Base-by-base conservation (phyloP, 1,140 invertebrate genomes). In the Pantala flavescens region DNA sequence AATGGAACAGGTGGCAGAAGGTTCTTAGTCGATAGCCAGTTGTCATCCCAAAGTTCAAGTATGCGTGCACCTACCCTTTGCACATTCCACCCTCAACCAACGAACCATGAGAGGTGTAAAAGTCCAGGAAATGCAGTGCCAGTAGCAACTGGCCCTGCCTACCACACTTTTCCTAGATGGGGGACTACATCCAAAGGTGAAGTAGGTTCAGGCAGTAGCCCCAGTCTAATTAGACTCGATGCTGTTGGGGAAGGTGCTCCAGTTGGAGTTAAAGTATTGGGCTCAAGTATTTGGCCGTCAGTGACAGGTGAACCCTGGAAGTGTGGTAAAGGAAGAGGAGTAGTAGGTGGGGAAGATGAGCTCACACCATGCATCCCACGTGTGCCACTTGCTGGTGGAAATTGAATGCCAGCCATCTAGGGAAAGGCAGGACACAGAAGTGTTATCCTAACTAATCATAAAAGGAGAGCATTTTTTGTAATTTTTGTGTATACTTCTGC, bases 71-170 rank as follows among this genome's bases (percentile, higher is more conserved):
- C 49, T 21, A 63, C 49, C 14, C 49, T 63, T 63, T 63, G 49
- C 49, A 63, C 49, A 63, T 63, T 63, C 49, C 49, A 63, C 49
- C 49, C 49, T 63, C 49, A 63, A 21, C 49, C 49, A 63, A 63
- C 49, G 5, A 63, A 63, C n/a, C 49, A 63, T 14, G 49, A 63
- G 49, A 63, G 49, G 49, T 63, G 49, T 21, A 63, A 21, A 63
- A 63, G 49, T 12, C n/a, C 49, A 16, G 14, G 12, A 5, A 63
- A 63, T 63, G 49, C 49, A 3, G 12, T 14, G 12, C 49, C 14
- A 16, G 14, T 12, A 21, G 5, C 3, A 5, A 3, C n/a, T 16
- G 49, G 49, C n/a, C 49, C 49, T 63, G 49, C 49, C 14, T 63
- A 63, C n/a, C 49, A 63, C 49, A 63, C 49, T 16, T 63, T 63